These are phyloP conservation scores for Cynoglossus semilaevis DNA, from an alignment of 2,113 vertebrate species.

Conservation along the genomic window DNA sequence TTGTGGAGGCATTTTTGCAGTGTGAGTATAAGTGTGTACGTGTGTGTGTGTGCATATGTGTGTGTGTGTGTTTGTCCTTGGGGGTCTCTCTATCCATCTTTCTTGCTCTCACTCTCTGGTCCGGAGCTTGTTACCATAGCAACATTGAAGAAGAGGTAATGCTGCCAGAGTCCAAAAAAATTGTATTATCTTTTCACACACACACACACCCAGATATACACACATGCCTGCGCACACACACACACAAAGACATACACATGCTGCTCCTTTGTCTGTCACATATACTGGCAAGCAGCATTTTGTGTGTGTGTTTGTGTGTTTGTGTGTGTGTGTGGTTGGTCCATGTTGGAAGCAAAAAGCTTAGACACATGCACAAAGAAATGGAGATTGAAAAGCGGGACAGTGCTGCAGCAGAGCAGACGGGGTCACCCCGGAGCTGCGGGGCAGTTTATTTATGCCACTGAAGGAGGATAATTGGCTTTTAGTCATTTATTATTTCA, in stretches of 20 bases:
- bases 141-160: slow-evolving; percentile 72
- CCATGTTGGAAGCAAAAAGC: slow-evolving; percentile 64
- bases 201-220: slow-evolving; percentile 10
- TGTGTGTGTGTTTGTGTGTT: slow-evolving; percentile 25
- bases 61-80: slow-evolving; percentile 59
- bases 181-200: slow-evolving; percentile 69
- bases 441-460: slow-evolving; percentile 54
- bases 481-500: slow-evolving; percentile 56
- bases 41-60: slow-evolving; percentile 29
- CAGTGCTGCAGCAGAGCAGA: slow-evolving; percentile 54
- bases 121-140: slow-evolving; percentile 73
- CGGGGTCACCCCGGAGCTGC: slow-evolving; percentile 62
- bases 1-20: slow-evolving; percentile 57
- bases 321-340: slow-evolving; percentile 60
- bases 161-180: slow-evolving; percentile 71
- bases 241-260: slow-evolving; percentile 19
- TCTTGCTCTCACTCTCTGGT: slow-evolving; percentile 68
- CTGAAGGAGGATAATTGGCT: slow-evolving; percentile 45
- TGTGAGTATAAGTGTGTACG: slow-evolving; percentile 24
- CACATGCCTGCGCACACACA: slow-evolving; percentile 12
- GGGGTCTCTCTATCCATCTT: slow-evolving; percentile 71
- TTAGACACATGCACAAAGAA: slow-evolving; percentile 30
- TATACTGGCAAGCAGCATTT: slow-evolving; percentile 47
- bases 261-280: slow-evolving; percentile 43
- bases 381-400: slow-evolving; percentile 53